These are phyloP conservation scores for Caenorhabditis sp. DNA, from an alignment of 2,888 invertebrate species.

Conservation along the genomic window DNA sequence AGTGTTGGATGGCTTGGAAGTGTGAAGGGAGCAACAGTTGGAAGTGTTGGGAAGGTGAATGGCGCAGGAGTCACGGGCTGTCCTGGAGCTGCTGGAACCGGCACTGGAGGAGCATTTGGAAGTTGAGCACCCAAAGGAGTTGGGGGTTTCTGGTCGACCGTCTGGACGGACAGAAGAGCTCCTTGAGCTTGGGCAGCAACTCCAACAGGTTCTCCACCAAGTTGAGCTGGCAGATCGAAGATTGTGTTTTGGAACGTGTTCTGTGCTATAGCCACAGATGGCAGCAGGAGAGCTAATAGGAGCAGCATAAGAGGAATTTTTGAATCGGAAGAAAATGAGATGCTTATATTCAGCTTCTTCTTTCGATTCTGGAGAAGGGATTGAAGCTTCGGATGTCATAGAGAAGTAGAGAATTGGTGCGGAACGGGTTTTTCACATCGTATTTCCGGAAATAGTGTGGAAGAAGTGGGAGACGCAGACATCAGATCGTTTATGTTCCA, in stretches of 20 bases:
- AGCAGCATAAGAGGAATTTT: slow-evolving; percentile 28
- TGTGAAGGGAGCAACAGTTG: slow-evolving; percentile 66
- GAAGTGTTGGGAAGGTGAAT: slow-evolving; percentile 51
- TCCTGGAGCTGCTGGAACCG: slow-evolving; percentile 1
- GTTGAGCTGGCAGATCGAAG: slow-evolving; percentile 64
- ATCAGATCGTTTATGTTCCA: slow-evolving; percentile 59
- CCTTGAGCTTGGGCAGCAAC: slow-evolving; percentile 62
- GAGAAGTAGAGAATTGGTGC: slow-evolving; percentile 55
- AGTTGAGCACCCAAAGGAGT: slow-evolving; percentile 21
- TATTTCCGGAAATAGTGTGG: slow-evolving; percentile 22
- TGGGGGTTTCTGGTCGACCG: slow-evolving; percentile 44
- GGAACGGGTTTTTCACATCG: slow-evolving; percentile 54
- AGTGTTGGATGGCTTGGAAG: slow-evolving; percentile 65
- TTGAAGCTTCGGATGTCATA: slow-evolving; percentile 10
- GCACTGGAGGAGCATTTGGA: slow-evolving; percentile 17
- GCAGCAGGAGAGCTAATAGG: slow-evolving; percentile 26
- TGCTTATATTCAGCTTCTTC: slow-evolving; percentile 39
- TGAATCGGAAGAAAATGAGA: slow-evolving; percentile 27
- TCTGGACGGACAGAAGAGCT: slow-evolving; percentile 53
- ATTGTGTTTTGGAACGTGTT: slow-evolving; percentile 64
- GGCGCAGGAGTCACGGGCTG: slow-evolving; percentile 52
- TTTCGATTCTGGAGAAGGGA: slow-evolving; percentile 26
- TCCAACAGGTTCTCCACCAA: slow-evolving; percentile 56
- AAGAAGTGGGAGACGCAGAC: slow-evolving; percentile 1
- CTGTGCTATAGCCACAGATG: slow-evolving; percentile 27